Evolutionary conservation across 2,797 vertebrate genomes (phyloP).

Genomic region (Hypotaenidia okinawae): DNA sequence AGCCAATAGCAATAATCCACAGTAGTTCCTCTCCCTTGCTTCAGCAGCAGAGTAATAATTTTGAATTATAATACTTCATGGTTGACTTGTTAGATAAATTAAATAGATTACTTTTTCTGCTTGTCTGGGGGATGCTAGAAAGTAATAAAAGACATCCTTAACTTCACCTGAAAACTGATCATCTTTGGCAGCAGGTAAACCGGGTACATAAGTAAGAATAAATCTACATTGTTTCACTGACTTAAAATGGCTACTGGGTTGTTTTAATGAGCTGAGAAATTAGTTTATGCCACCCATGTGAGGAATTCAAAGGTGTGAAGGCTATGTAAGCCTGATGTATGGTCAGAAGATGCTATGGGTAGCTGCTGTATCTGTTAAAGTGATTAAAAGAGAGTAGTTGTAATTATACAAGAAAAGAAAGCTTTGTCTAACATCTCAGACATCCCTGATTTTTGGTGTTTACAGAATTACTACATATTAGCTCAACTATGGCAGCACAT

Average conservation of each 20-base stretch:
- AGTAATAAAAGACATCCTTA: background rate
- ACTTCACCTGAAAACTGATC: background rate
- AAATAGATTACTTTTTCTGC: background rate
- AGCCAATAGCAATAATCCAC: background rate
- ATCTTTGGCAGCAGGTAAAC: background rate
- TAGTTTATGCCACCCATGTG: rapidly evolving
- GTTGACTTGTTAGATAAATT: too few species aligned
- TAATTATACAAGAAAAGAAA: background rate
- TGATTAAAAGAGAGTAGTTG: background rate
- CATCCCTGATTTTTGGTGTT: background rate
- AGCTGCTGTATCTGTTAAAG: background rate
- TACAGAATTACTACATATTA: background rate
- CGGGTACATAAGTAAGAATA: background rate
- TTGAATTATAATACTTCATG: too few species aligned
- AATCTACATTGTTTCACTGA: background rate
- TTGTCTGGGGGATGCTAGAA: background rate
- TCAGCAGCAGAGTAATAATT: too few species aligned
- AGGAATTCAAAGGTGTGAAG: background rate
- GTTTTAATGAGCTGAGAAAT: background rate
- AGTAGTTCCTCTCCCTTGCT: background rate
- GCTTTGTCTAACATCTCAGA: background rate
- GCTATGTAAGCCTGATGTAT: background rate
- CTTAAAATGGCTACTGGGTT: background rate
- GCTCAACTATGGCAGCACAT: background rate
- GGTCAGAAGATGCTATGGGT: background rate